These are phyloP conservation scores for Syrista parreyssii DNA, from an alignment of 2,888 invertebrate genomes.

Conservation along the genomic window DNA sequence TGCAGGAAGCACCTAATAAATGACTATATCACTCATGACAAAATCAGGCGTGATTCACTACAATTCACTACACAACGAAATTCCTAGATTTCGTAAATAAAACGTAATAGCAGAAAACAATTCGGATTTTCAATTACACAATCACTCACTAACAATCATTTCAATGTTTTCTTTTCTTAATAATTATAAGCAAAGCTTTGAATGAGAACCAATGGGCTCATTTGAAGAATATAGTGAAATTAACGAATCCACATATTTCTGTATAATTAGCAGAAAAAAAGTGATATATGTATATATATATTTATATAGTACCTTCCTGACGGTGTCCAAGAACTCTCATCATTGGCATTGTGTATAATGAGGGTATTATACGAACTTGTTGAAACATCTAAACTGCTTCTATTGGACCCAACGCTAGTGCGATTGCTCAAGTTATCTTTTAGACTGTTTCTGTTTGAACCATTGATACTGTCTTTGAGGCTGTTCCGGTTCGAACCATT, in stretches of 20 bases:
- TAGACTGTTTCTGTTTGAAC: conserved; percentile 65
- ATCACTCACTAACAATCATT: not conserved
- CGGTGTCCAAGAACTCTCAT: conserved; percentile 78
- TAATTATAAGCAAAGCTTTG: not conserved
- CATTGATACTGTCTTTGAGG: conserved; percentile 63
- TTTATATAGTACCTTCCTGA: conserved; percentile 62
- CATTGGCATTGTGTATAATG: conserved; percentile 81
- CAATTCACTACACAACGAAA: not conserved
- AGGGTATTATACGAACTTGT: conserved; percentile 86
- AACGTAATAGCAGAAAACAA: not conserved
- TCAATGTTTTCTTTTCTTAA: not conserved
- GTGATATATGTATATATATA: not conserved
- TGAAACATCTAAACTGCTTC: conserved; percentile 78
- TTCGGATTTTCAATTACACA: not conserved
- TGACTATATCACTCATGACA: not conserved
- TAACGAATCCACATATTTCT: not conserved
- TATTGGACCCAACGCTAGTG: conserved; percentile 74
- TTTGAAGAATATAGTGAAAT: not conserved
- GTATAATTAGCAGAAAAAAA: not conserved
- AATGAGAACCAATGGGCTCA: not conserved
- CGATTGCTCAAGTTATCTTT: conserved; percentile 74
- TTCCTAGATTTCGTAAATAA: not conserved
- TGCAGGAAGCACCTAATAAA: not conserved
- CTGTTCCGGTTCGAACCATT: conserved; percentile 63
- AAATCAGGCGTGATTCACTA: not conserved